These are phyloP conservation scores for Meloidogyne hapla DNA, from an alignment of 1,140 invertebrate species.

Conservation along the genomic window DNA sequence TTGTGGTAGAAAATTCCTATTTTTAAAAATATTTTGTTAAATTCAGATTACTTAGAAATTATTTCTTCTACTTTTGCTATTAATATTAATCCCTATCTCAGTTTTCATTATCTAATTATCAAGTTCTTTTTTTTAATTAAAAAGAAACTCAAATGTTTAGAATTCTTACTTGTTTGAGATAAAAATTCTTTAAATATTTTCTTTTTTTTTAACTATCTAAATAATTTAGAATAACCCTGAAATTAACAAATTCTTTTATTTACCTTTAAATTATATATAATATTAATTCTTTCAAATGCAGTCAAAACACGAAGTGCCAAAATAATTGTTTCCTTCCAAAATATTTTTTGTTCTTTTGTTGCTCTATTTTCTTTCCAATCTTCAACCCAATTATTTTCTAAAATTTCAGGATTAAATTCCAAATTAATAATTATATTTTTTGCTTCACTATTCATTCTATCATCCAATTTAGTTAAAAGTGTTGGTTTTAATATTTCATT, in stretches of 20 bases:
- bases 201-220: too few species aligned
- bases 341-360: background rate
- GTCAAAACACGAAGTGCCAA: background rate
- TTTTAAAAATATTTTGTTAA: background rate
- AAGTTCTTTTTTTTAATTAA: too few species aligned
- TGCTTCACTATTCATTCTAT: background rate
- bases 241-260: too few species aligned
- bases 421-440: background rate
- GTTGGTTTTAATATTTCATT: background rate
- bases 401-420: background rate
- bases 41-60: too few species aligned
- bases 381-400: background rate
- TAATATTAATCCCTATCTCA: too few species aligned
- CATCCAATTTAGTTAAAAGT: background rate
- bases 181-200: too few species aligned
- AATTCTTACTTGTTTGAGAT: too few species aligned
- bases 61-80: too few species aligned
- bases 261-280: background rate
- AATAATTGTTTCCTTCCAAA: background rate
- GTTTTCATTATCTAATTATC: too few species aligned
- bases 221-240: too few species aligned
- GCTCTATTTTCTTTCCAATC: background rate
- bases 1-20: background rate
- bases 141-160: too few species aligned
- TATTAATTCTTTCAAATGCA: background rate